Percentiles rank a stretch among this genome's conserved stretches.
Evolutionary conservation across 1,140 invertebrate genomes (phyloP).

Genomic region (Scaptomyza hsui): DNA sequence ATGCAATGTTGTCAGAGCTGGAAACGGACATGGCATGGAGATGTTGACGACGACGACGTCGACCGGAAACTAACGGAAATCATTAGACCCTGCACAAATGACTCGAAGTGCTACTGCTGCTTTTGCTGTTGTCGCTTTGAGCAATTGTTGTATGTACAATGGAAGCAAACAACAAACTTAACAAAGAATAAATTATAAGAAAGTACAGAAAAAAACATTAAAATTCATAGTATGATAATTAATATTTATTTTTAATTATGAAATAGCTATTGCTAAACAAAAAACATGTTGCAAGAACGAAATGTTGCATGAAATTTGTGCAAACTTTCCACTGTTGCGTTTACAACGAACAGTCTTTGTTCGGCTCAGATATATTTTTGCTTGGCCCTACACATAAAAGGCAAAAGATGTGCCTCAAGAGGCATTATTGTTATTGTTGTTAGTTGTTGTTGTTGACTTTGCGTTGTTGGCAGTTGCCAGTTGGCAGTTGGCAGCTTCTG

Average conservation of each 20-base stretch:
- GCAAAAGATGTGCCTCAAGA: constrained; percentile 39
- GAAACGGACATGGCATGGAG: constrained; percentile 30
- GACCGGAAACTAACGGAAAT: constrained; percentile 80
- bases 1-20: constrained; percentile 37
- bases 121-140: constrained; percentile 54
- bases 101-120: constrained; percentile 66
- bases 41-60: constrained; percentile 59
- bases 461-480: constrained; percentile 38
- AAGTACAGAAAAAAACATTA: neutral
- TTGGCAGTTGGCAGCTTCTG: constrained; percentile 68
- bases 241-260: neutral
- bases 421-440: constrained; percentile 59
- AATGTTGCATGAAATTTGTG: neutral
- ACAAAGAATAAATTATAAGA: neutral
- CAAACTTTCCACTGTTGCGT: constrained; percentile 42
- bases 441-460: constrained; percentile 53
- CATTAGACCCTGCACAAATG: constrained; percentile 80
- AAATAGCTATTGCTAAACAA: too few relatives aligned
- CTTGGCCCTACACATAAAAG: constrained; percentile 45
- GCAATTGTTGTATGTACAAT: constrained; percentile 36
- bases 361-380: constrained; percentile 57
- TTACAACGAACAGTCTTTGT: constrained; percentile 48
- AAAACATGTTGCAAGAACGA: neutral
- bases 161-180: neutral
- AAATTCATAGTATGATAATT: neutral